phyloP scores from a whole-genome alignment of 1,140 invertebrate genomes.

The Drosophila pachea region DNA sequence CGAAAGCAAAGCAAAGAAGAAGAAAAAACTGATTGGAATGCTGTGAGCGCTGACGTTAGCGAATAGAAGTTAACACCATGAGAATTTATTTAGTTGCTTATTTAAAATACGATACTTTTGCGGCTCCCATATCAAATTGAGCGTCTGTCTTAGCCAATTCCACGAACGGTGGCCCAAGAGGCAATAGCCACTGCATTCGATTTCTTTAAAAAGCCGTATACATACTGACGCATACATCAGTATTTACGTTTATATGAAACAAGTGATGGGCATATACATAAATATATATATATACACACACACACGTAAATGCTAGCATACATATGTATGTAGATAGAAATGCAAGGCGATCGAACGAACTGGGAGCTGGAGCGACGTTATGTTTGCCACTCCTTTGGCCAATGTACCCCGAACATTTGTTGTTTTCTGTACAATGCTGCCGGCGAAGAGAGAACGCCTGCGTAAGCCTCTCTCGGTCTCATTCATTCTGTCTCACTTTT shows the following conservation, averaged over 20 bases:
- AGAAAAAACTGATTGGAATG: constrained; percentile 13
- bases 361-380: constrained; percentile 1
- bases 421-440: constrained; percentile 57
- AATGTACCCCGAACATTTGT: constrained; percentile 18
- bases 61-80: constrained; percentile 33
- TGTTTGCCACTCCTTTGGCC: constrained; percentile 64
- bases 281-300: constrained; percentile 8
- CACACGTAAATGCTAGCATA: background rate
- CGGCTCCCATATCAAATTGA: constrained; percentile 32
- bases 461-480: constrained; percentile 33
- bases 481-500: constrained; percentile 22
- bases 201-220: constrained; percentile 23
- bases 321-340: constrained; percentile 16
- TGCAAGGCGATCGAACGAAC: constrained; percentile 30
- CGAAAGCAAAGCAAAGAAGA: constrained; percentile 13
- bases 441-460: constrained; percentile 34
- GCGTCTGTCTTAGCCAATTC: constrained; percentile 28
- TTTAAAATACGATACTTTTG: constrained; percentile 22
- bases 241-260: constrained; percentile 5
- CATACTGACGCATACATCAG: constrained; percentile 4
- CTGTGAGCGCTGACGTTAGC: constrained; percentile 48
- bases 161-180: constrained; percentile 13
- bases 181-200: constrained; percentile 28
- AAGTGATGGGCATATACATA: constrained; percentile 19
- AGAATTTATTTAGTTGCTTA: constrained; percentile 12